phyloP scores from a whole-genome alignment of 2,113 vertebrate species.

The Alectura lathami region DNA sequence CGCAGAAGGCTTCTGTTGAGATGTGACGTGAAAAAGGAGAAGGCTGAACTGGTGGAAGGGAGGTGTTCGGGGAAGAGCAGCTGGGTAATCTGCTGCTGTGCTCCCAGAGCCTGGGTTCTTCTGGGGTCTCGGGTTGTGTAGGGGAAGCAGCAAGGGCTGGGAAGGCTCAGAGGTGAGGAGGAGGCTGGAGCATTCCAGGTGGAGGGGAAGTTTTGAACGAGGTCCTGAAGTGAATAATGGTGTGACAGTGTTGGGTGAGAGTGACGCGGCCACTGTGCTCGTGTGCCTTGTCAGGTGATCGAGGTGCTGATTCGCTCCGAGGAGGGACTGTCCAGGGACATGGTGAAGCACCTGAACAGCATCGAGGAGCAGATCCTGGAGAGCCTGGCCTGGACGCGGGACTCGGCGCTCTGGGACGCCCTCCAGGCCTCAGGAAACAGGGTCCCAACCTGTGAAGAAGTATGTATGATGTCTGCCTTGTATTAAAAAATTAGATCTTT shows the following conservation, averaged over 20 bases:
- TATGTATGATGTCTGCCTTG: slow-evolving; percentile 54
- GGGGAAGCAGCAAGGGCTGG: background rate
- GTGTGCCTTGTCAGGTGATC: slow-evolving; percentile 83
- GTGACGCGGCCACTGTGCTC: fast-evolving
- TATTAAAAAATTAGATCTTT: background rate
- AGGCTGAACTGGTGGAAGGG: background rate
- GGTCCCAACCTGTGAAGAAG: slow-evolving; percentile 95
- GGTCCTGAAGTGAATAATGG: background rate
- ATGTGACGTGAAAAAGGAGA: background rate
- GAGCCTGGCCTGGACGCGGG: slow-evolving; percentile 86
- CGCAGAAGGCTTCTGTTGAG: background rate
- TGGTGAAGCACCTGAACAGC: slow-evolving; percentile 96
- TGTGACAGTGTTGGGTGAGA: background rate
- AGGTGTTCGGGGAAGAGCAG: background rate
- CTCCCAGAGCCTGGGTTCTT: background rate
- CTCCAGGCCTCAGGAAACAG: slow-evolving; percentile 82
- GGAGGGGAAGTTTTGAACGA: background rate
- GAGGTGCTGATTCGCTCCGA: slow-evolving; percentile 97
- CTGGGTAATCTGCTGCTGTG: background rate
- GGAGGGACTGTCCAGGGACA: slow-evolving; percentile 94
- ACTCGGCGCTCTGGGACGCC: slow-evolving; percentile 88
- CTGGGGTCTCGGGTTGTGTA: background rate
- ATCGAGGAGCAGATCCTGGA: slow-evolving; percentile 97
- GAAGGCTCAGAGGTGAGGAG: background rate
- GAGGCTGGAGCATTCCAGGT: background rate